Evolutionary conservation across 2,113 vertebrate genomes (phyloP).

Genomic region (Gadus chalcogrammus): DNA sequence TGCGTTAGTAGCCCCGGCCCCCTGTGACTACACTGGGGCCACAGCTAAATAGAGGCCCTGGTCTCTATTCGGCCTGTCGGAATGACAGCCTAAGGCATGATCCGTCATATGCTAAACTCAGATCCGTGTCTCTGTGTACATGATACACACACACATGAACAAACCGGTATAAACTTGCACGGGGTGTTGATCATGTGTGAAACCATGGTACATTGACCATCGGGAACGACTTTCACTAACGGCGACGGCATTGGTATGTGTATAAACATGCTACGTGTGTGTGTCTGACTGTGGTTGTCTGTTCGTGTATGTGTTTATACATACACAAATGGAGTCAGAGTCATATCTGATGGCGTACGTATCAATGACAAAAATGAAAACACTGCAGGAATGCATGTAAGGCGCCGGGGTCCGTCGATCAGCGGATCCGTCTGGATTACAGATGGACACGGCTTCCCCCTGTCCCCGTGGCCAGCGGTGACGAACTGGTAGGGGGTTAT

Average conservation of each 20-base stretch:
- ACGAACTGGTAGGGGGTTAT: too few relatives aligned
- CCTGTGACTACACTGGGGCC: slow-evolving; percentile 57
- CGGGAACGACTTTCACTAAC: too few relatives aligned
- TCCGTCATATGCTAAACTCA: neutral
- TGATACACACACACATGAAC: neutral
- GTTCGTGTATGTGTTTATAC: neutral
- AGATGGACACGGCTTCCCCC: too few relatives aligned
- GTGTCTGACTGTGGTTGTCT: neutral
- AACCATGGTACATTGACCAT: slow-evolving; percentile 18
- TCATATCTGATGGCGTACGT: too few relatives aligned
- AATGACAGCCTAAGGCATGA: slow-evolving; percentile 26
- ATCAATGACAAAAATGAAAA: too few relatives aligned
- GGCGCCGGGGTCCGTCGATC: too few relatives aligned
- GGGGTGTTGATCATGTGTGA: slow-evolving; percentile 8
- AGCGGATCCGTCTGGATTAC: too few relatives aligned
- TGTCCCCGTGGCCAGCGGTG: too few relatives aligned
- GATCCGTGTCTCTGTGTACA: too few relatives aligned
- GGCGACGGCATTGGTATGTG: too few relatives aligned
- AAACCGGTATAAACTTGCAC: slow-evolving; percentile 9
- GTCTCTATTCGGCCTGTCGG: slow-evolving; percentile 28
- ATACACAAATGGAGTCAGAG: too few relatives aligned
- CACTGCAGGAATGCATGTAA: too few relatives aligned
- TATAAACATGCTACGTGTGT: slow-evolving; percentile 13
- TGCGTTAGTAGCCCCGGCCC: slow-evolving; percentile 37
- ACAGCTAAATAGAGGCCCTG: slow-evolving; percentile 52